phyloP scores from a whole-genome alignment of 2,888 invertebrate genomes.

The Taenaris catops region DNA sequence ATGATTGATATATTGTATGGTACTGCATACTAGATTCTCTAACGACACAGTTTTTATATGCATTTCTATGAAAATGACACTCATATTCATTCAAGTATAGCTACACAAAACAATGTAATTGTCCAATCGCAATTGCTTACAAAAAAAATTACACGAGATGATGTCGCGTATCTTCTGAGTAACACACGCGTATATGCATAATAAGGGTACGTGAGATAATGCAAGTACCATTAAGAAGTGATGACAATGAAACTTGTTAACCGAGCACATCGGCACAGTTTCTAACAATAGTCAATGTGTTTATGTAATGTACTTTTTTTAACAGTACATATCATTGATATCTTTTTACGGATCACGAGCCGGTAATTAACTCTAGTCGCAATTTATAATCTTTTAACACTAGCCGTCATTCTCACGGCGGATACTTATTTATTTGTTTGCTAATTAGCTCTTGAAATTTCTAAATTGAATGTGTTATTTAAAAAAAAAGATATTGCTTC shows the following conservation, averaged over 20 bases:
- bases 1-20: too few relatives aligned
- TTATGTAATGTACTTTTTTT: slow-evolving; percentile 32
- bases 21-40: too few relatives aligned
- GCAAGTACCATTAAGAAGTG: slow-evolving; percentile 29
- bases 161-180: slow-evolving; percentile 21
- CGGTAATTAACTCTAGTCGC: slow-evolving; percentile 16
- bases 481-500: too few relatives aligned
- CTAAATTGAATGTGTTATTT: too few relatives aligned
- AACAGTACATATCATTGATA: slow-evolving; percentile 17
- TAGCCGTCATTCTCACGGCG: too few relatives aligned
- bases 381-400: too few relatives aligned
- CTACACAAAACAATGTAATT: too few relatives aligned
- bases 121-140: slow-evolving; percentile 33
- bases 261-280: slow-evolving; percentile 40
- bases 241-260: slow-evolving; percentile 39
- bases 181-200: slow-evolving; percentile 25
- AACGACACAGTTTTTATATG: too few relatives aligned
- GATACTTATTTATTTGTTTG: too few relatives aligned
- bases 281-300: slow-evolving; percentile 29
- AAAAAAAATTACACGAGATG: slow-evolving; percentile 20
- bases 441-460: too few relatives aligned
- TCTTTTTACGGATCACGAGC: slow-evolving; percentile 12
- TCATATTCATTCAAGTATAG: too few relatives aligned
- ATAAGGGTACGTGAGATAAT: slow-evolving; percentile 34
- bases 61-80: too few relatives aligned